Conservation (phyloP, 2,797 vertebrate genomes). For the Phaenicophaeus curvirostris region DNA sequence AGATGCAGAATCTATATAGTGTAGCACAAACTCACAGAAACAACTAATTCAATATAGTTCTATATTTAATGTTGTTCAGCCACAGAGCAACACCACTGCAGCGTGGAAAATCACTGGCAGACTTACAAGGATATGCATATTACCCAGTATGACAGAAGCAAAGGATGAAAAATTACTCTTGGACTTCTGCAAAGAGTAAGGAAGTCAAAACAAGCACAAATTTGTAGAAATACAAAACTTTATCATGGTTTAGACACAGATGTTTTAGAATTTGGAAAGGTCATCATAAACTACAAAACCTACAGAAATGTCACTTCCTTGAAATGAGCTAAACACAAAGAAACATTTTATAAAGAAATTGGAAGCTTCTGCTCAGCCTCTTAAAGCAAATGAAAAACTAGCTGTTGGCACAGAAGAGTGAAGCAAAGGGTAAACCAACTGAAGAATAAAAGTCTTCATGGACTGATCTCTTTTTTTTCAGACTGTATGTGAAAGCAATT, state of each 20-base stretch:
- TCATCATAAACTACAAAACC: constrained; percentile 14
- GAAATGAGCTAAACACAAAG: constrained; percentile 4
- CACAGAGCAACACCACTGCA: constrained; percentile 16
- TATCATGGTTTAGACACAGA: background rate
- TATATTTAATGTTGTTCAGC: constrained; percentile 31
- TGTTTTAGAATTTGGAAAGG: constrained; percentile 42
- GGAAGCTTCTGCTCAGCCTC: constrained; percentile 22
- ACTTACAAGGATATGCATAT: constrained; percentile 47
- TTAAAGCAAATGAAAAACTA: background rate
- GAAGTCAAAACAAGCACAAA: constrained; percentile 19
- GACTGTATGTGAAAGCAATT: background rate
- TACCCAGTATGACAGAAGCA: constrained; percentile 8
- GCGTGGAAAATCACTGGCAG: constrained; percentile 45
- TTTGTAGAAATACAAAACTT: constrained; percentile 21
- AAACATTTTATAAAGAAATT: background rate
- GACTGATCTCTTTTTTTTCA: background rate
- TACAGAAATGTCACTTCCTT: constrained; percentile 15
- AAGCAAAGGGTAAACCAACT: constrained; percentile 8
- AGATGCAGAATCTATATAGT: background rate
- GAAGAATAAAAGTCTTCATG: background rate
- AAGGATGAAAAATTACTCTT: constrained; percentile 39
- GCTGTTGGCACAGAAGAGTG: background rate
- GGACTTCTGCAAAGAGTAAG: background rate
- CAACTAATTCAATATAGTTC: constrained; percentile 15
- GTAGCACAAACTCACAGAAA: background rate